Percentiles rank a stretch among this genome's conserved stretches.
These are phyloP conservation scores for Catharus fuscescens DNA, from an alignment of 2,113 vertebrate genomes.

Conservation along the genomic window DNA sequence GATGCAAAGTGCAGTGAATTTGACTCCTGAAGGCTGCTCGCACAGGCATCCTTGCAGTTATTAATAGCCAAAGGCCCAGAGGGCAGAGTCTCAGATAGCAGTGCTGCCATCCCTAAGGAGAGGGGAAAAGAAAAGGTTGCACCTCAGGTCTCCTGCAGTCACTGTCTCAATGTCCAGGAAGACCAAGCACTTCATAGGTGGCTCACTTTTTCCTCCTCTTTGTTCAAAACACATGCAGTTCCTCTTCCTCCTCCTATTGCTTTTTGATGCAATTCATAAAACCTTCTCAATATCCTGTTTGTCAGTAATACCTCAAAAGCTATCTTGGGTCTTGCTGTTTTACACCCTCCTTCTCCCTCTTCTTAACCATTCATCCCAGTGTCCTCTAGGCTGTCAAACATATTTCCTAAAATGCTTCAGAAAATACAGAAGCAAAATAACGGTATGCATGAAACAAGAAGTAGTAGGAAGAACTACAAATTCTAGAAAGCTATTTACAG, in stretches of 20 bases:
- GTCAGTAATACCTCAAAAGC: not conserved
- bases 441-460: not conserved
- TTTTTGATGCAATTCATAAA: not conserved
- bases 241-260: not conserved
- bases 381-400: not conserved
- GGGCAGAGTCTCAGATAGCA: constrained; percentile 75
- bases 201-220: not conserved
- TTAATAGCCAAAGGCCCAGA: constrained; percentile 80
- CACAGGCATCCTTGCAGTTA: constrained; percentile 86
- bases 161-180: not conserved
- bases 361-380: not conserved
- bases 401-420: not conserved
- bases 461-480: not conserved
- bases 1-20: constrained; percentile 84
- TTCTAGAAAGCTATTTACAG: not conserved
- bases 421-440: not conserved
- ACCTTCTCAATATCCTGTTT: not conserved
- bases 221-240: not conserved
- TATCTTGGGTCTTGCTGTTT: not conserved
- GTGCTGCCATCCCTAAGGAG: constrained; percentile 15
- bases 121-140: constrained; percentile 48
- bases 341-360: not conserved
- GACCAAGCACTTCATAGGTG: not conserved
- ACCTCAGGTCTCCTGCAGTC: not conserved
- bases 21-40: constrained; percentile 84